Evolutionary conservation across 2,888 invertebrate species (phyloP).

Genomic region (Trachelus troglodyta): DNA sequence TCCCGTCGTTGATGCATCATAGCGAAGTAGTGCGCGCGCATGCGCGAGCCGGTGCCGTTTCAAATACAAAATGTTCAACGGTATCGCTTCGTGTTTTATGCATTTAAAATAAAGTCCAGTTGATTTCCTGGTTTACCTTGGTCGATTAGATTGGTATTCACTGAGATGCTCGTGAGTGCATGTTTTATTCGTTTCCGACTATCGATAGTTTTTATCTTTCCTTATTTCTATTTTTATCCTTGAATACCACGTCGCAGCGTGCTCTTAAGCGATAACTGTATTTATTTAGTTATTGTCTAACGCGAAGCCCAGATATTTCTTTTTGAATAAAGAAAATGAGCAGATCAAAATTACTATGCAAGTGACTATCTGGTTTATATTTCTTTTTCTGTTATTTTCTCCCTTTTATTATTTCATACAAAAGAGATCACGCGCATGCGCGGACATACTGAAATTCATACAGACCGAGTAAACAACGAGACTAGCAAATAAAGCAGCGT

Average conservation of each 20-base stretch:
- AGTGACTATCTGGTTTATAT: neutral
- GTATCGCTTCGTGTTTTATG: neutral
- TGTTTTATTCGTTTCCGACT: neutral
- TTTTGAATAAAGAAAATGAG: neutral
- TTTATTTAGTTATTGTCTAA: neutral
- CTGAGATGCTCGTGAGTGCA: neutral
- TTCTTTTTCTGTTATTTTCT: neutral
- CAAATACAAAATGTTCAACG: neutral
- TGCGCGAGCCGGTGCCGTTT: neutral
- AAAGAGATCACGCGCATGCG: neutral
- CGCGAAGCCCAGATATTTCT: neutral
- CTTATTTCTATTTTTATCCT: neutral
- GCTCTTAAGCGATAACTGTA: neutral
- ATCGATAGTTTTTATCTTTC: no score
- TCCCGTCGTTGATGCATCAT: neutral
- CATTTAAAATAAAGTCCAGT: neutral
- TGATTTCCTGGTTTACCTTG: neutral
- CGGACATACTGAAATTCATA: neutral
- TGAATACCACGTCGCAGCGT: neutral
- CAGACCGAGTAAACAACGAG: neutral
- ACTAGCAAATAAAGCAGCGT: neutral
- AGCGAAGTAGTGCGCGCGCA: neutral
- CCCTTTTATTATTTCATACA: neutral
- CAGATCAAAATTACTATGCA: neutral
- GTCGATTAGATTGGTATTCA: neutral